A percentile compares a stretch with the other conserved stretches of the same genome.
phyloP scores from a whole-genome alignment of 2,797 vertebrate species.

The Crenuchus spilurus region DNA sequence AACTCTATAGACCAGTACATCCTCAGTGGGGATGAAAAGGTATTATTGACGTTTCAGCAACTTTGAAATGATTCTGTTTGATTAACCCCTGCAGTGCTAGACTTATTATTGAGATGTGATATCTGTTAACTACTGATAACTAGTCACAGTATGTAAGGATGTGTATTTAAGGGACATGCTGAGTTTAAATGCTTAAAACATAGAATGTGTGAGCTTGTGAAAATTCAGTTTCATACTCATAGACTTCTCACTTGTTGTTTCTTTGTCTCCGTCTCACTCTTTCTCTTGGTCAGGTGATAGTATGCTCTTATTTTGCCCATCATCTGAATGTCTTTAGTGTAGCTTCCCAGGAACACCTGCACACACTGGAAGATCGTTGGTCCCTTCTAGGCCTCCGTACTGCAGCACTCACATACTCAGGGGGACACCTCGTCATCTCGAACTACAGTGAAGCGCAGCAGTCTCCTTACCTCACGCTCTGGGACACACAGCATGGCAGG shows the following conservation, averaged over 20 bases:
- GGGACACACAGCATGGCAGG: conserved; percentile 64
- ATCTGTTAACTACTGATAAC: too few relatives aligned
- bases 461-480: conserved; percentile 62
- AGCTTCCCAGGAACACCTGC: conserved; percentile 61
- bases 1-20: conserved; percentile 70
- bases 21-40: conserved; percentile 72
- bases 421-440: conserved; percentile 64
- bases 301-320: conserved; percentile 68
- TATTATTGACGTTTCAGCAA: conserved; percentile 25
- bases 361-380: conserved; percentile 63
- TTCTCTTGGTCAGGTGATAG: conserved; percentile 56
- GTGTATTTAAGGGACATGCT: too few relatives aligned
- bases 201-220: too few relatives aligned
- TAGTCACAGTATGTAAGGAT: too few relatives aligned
- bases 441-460: conserved; percentile 65
- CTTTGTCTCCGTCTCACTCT: neutral
- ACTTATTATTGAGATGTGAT: too few relatives aligned
- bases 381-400: conserved; percentile 67
- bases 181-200: too few relatives aligned
- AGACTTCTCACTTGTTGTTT: neutral
- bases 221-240: too few relatives aligned
- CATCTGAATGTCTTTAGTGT: conserved; percentile 68
- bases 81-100: too few relatives aligned
- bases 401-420: conserved; percentile 61
- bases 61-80: neutral